Conservation (phyloP, 2,888 invertebrate species). For the Chloroclysta siterata region DNA sequence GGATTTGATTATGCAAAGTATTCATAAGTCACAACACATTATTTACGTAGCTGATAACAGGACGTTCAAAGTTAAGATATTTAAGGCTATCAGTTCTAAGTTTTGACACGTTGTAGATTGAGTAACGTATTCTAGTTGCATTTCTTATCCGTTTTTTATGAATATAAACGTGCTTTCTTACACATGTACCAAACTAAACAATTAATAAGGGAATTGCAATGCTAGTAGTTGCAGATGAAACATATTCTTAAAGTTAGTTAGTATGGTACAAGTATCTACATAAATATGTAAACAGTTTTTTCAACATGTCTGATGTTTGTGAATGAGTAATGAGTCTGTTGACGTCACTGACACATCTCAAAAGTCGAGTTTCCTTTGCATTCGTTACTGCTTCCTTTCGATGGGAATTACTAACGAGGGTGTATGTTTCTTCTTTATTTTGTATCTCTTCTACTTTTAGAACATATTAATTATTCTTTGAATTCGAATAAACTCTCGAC, state of each 20-base stretch:
- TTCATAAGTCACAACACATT: slow-evolving; percentile 17
- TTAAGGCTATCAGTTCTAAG: slow-evolving; percentile 22
- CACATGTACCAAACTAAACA: neutral
- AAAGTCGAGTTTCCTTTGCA: slow-evolving; percentile 21
- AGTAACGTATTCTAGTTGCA: slow-evolving; percentile 14
- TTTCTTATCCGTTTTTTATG: slow-evolving; percentile 13
- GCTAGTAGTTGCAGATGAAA: neutral
- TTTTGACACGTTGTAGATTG: slow-evolving; percentile 15
- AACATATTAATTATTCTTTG: neutral
- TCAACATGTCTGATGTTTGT: slow-evolving; percentile 11
- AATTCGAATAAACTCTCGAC: neutral
- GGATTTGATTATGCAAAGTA: slow-evolving; percentile 33
- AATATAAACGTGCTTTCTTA: slow-evolving; percentile 12
- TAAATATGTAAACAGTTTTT: slow-evolving; percentile 13
- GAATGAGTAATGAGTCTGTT: slow-evolving; percentile 27
- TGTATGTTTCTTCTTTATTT: slow-evolving; percentile 2
- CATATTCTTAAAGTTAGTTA: slow-evolving; percentile 18
- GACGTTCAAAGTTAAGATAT: slow-evolving; percentile 24
- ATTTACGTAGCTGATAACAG: slow-evolving; percentile 29
- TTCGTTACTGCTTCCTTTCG: slow-evolving; percentile 26
- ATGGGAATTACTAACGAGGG: slow-evolving; percentile 10
- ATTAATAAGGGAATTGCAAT: slow-evolving; percentile 1
- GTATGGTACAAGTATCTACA: neutral
- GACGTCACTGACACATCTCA: slow-evolving; percentile 21
- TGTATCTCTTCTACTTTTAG: neutral